phyloP scores from a whole-genome alignment of 30 jellyfish, hydroid and myxozoan genomes.

The Turritopsis rubra region DNA sequence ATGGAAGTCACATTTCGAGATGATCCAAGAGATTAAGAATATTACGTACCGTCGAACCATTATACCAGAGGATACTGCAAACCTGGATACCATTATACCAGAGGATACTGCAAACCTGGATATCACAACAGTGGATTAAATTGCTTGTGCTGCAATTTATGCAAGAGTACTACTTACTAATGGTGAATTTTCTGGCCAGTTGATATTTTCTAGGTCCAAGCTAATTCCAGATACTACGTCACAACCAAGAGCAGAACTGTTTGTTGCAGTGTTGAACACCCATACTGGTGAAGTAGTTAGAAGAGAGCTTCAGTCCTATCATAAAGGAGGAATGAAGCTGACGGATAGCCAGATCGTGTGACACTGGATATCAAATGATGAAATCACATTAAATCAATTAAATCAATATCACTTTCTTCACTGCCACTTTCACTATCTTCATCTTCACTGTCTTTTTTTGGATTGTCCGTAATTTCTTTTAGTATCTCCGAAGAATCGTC shows the following conservation, averaged over 20 bases:
- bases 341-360: slow-evolving; percentile 27
- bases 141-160: slow-evolving; percentile 10
- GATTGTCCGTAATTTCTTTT: too few relatives aligned
- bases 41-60: not conserved
- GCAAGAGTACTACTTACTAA: not conserved
- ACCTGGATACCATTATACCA: slow-evolving; percentile 5
- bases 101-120: slow-evolving; percentile 4
- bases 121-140: not conserved
- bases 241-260: slow-evolving; percentile 22
- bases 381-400: slow-evolving; percentile 30
- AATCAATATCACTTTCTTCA: slow-evolving; percentile 22
- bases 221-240: slow-evolving; percentile 7
- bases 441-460: too few relatives aligned
- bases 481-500: too few relatives aligned
- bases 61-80: slow-evolving; percentile 14
- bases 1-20: slow-evolving; percentile 4
- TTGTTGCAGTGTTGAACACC: slow-evolving; percentile 17
- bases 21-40: not conserved
- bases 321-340: slow-evolving; percentile 2
- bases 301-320: not conserved
- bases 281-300: slow-evolving; percentile 32
- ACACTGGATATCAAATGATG: slow-evolving; percentile 33
- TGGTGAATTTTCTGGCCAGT: slow-evolving; percentile 9
- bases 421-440: too few relatives aligned
- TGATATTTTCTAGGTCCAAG: slow-evolving; percentile 19